These are phyloP conservation scores for Patagioenas fasciata DNA, from an alignment of 2,113 vertebrate species.

Conservation along the genomic window DNA sequence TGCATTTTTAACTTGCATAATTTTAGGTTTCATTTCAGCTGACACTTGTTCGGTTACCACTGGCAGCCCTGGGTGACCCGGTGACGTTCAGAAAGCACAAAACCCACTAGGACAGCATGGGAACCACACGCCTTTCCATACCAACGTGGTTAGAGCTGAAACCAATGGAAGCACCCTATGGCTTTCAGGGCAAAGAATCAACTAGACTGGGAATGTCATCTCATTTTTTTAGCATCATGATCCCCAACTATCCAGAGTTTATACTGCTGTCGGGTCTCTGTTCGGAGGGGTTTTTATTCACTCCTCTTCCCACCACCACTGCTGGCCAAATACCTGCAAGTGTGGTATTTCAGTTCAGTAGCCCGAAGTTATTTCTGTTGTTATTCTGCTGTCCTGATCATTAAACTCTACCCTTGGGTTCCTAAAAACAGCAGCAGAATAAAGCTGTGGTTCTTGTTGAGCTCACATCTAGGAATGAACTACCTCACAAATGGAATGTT, in stretches of 20 bases:
- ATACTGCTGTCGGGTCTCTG: fast-evolving
- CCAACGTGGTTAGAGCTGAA: neutral
- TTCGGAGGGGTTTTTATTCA: neutral
- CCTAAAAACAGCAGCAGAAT: neutral
- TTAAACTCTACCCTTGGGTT: neutral
- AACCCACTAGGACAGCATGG: fast-evolving
- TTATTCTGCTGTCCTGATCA: fast-evolving
- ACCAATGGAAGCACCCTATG: fast-evolving
- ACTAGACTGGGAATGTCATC: fast-evolving
- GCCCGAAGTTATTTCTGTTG: neutral
- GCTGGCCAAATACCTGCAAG: neutral
- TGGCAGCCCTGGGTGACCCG: neutral
- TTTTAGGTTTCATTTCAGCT: neutral
- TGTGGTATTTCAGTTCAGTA: neutral
- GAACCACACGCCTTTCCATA: fast-evolving
- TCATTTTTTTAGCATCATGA: neutral
- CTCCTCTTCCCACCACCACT: fast-evolving
- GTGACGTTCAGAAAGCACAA: neutral
- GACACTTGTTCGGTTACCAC: neutral
- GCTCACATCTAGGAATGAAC: neutral
- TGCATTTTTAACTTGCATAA: neutral
- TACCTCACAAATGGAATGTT: neutral
- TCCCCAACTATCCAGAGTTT: neutral
- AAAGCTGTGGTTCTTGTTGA: neutral
- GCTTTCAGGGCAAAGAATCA: neutral